These are phyloP conservation scores for Boulengeromyrus knoepffleri DNA, from an alignment of 2,113 vertebrate genomes.

Conservation along the genomic window DNA sequence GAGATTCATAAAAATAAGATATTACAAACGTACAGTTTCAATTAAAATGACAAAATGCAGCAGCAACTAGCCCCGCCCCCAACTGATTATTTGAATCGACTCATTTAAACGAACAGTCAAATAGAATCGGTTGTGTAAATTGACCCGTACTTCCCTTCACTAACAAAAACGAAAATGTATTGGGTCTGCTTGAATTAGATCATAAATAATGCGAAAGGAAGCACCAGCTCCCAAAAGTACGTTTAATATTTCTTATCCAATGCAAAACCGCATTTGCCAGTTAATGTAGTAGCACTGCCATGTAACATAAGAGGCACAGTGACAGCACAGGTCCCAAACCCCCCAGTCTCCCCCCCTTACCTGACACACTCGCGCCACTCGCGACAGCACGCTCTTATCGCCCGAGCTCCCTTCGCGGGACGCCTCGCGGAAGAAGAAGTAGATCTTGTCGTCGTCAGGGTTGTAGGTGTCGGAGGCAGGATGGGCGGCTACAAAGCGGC, in stretches of 20 bases:
- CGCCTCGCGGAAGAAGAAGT: conserved; percentile 95
- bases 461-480: conserved; percentile 91
- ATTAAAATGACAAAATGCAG: not conserved
- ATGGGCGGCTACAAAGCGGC: conserved; percentile 86
- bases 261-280: not conserved
- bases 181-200: not conserved
- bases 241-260: not conserved
- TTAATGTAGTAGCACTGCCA: not conserved
- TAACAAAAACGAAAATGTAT: not conserved
- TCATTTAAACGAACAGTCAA: not conserved
- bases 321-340: not conserved
- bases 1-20: not conserved
- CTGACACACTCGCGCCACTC: conserved; percentile 93
- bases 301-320: not conserved
- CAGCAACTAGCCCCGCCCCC: not conserved
- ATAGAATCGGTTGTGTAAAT: not conserved
- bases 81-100: not conserved
- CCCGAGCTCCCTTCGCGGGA: conserved; percentile 77
- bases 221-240: not conserved
- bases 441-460: conserved; percentile 95
- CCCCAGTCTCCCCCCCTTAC: conserved; percentile 51
- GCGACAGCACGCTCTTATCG: conserved; percentile 84
- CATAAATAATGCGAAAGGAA: not conserved
- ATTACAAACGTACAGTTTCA: not conserved
- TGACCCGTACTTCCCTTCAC: not conserved